Conservation (phyloP, 2,888 invertebrate species). For the Cephus pulcher region DNA sequence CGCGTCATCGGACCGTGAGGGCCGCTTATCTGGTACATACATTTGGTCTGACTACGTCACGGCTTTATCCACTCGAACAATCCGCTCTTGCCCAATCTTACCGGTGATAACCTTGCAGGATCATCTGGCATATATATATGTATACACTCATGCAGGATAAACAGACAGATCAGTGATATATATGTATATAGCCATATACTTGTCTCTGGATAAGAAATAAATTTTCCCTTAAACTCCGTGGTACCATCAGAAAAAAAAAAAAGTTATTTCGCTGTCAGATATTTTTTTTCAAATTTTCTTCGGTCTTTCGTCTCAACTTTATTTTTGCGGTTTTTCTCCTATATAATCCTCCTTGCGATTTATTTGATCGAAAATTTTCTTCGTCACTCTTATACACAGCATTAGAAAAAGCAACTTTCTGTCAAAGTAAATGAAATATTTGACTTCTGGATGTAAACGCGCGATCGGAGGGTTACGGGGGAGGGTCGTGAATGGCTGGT, state of each 20-base stretch:
- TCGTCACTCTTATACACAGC: neutral
- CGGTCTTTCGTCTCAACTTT: neutral
- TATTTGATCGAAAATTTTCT: neutral
- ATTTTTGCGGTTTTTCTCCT: neutral
- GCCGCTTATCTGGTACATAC: constrained; percentile 13
- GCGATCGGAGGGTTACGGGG: neutral
- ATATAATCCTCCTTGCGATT: neutral
- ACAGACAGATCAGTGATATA: neutral
- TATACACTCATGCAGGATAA: neutral
- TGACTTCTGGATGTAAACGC: neutral
- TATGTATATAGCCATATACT: neutral
- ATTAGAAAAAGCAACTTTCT: neutral
- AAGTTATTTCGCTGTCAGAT: neutral
- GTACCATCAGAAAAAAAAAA: neutral
- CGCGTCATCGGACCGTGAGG: constrained; percentile 33
- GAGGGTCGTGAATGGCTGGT: constrained; percentile 10
- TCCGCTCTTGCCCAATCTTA: constrained; percentile 13
- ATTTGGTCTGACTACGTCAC: constrained; percentile 19
- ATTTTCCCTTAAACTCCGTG: neutral
- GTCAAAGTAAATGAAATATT: neutral
- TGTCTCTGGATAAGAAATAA: neutral
- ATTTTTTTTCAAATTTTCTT: neutral
- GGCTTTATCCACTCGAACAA: constrained; percentile 20
- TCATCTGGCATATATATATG: neutral
- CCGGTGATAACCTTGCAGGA: constrained; percentile 2